Base-by-base conservation (phyloP, 2,113 vertebrate genomes). In the Chlorodrepanis virens region DNA sequence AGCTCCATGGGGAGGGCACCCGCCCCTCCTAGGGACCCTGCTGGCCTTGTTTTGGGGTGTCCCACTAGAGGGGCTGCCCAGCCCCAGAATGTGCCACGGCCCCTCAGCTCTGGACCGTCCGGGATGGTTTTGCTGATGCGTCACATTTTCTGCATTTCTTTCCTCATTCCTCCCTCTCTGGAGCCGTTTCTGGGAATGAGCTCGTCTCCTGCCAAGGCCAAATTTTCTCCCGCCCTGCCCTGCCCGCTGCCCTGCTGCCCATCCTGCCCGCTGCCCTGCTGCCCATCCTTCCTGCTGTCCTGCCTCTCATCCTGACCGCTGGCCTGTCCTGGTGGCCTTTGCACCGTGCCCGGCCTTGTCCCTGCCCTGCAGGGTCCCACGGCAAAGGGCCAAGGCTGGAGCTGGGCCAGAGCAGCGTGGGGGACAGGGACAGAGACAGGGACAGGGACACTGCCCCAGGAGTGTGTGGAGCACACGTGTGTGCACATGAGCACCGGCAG, bases 71-170 rank as follows among this genome's bases (percentile, higher is more conserved):
- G 63, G 79, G 76, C 79, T 83, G 76, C 75, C 23, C 74, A 23
- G 49, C 35, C 22, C 54, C 1, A 5, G 67, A 47, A 21, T 0
- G 22, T 12, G 75, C 60, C 0, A 52, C 1, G 0, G 86, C 90
- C 72, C 77, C 27, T 3, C 87, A 22, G 87, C 64, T 2, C 72
- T 18, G 95, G 42, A 37, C 94, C 24, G 59, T 87, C 84, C 42
- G 4, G 90, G 76, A 61, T 5, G 65, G 61, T 83, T 91, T 86
- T 97, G 97, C 96, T 97, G 96, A 95, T 96, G 96, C 94, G 93
- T 96, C 95, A 97, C 89, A 97, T 96, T 97, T 91, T 81, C 91
- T 83, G 86, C 89, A 90, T 94, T 97, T 94, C 77, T 68, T 93
- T 91, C 91, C 91, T 87, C 90, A 77, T 88, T 90, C 96, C 90